These are phyloP conservation scores for Habroteleia sp. DNA, from an alignment of 2,888 invertebrate genomes.

Conservation along the genomic window DNA sequence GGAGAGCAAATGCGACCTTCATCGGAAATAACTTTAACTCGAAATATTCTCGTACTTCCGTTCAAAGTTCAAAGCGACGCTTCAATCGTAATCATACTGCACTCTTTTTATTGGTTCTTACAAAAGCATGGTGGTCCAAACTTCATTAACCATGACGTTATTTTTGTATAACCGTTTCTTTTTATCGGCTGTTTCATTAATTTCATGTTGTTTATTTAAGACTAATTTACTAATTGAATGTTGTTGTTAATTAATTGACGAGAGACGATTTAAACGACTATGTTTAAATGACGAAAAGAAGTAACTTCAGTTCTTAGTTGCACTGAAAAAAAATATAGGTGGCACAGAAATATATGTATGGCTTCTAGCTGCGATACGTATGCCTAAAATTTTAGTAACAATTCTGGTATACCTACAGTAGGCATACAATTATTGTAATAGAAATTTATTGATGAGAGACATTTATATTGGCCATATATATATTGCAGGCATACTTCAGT, in stretches of 20 bases:
- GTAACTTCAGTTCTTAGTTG: too few species aligned
- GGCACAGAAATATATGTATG: too few species aligned
- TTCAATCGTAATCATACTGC: conserved; percentile 22
- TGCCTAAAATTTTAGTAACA: too few species aligned
- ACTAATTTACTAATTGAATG: conserved; percentile 36
- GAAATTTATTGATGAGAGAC: too few species aligned
- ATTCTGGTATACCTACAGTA: too few species aligned
- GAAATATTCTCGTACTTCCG: conserved; percentile 45
- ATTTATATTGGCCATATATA: too few species aligned
- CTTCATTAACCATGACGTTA: conserved; percentile 18
- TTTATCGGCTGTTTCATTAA: conserved; percentile 21
- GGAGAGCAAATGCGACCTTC: conserved; percentile 12
- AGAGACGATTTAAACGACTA: too few species aligned
- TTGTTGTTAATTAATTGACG: conserved; percentile 3
- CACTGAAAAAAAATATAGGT: too few species aligned
- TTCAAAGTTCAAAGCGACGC: conserved; percentile 23
- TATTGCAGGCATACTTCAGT: too few species aligned
- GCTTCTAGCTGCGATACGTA: too few species aligned
- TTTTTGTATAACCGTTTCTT: conserved; percentile 37
- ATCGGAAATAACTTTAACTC: conserved; percentile 26
- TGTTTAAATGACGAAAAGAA: too few species aligned
- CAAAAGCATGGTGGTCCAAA: conserved; percentile 45
- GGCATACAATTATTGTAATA: too few species aligned
- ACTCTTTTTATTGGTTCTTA: conserved; percentile 25
- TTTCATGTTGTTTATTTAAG: conserved; percentile 13